These are phyloP conservation scores for Pollenia angustigena DNA, from an alignment of 2,888 invertebrate species.

Conservation along the genomic window DNA sequence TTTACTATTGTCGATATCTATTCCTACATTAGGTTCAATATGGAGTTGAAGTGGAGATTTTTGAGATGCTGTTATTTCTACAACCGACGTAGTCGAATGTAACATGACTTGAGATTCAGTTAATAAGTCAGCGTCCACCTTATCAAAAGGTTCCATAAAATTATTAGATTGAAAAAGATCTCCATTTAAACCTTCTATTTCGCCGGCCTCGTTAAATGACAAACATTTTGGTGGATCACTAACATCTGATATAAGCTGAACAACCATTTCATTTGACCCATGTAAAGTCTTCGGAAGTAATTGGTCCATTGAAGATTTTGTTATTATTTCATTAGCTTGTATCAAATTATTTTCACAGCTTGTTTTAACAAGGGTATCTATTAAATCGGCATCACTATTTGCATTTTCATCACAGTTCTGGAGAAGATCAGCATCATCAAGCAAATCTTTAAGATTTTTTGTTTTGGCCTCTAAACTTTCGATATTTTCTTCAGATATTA, in stretches of 20 bases:
- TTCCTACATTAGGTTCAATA: conserved; percentile 1
- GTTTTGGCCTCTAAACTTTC: conserved; percentile 79
- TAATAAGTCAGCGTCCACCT: conserved; percentile 81
- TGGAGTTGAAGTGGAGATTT: neutral
- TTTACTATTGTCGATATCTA: conserved; percentile 10
- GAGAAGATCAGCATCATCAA: conserved; percentile 82
- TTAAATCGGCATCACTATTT: conserved; percentile 84
- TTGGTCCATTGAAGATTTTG: conserved; percentile 75
- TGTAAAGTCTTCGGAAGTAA: conserved; percentile 59
- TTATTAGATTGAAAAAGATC: conserved; percentile 80
- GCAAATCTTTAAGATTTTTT: conserved; percentile 82
- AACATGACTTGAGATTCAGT: conserved; percentile 79
- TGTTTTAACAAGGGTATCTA: conserved; percentile 87
- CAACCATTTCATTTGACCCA: conserved; percentile 86
- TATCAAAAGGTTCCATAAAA: conserved; percentile 78
- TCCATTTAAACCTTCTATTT: conserved; percentile 83
- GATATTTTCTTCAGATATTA: conserved; percentile 50
- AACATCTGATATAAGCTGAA: conserved; percentile 86
- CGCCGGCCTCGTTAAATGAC: conserved; percentile 83
- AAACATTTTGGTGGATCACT: conserved; percentile 83
- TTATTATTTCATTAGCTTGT: conserved; percentile 76
- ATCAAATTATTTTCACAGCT: conserved; percentile 87
- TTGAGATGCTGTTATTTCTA: conserved; percentile 18
- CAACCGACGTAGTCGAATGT: conserved; percentile 30
- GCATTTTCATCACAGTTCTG: conserved; percentile 84